A percentile compares a stretch with the other conserved stretches of the same genome.
Conservation (phyloP, 37 sponge, comb jelly and placozoan genomes). For the Corticium candelabrum region DNA sequence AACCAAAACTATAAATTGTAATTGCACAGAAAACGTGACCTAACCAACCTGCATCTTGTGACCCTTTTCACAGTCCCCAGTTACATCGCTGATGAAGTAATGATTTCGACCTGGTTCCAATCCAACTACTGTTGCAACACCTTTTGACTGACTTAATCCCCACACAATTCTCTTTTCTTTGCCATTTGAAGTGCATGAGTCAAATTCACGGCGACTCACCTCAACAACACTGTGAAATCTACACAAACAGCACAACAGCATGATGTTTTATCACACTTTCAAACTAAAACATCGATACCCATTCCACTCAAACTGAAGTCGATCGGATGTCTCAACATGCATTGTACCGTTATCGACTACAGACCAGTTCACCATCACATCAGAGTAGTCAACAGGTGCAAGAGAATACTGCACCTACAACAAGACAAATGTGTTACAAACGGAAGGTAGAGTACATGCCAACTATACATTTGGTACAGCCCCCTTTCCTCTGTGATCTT, state of each 20-base stretch:
- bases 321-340: background rate
- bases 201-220: background rate
- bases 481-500: constrained; percentile 20
- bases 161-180: background rate
- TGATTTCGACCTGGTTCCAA: constrained; percentile 17
- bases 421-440: background rate
- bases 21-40: no score
- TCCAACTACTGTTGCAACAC: background rate
- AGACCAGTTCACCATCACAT: background rate
- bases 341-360: background rate
- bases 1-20: no score
- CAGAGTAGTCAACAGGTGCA: background rate
- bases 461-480: background rate
- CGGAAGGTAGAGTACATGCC: background rate
- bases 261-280: background rate
- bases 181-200: background rate
- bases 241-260: background rate
- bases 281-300: background rate
- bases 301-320: background rate
- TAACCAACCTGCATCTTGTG: constrained; percentile 36
- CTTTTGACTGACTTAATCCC: background rate
- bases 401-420: background rate
- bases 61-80: constrained; percentile 36
- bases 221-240: background rate
- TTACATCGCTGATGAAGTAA: constrained; percentile 59